Base-by-base conservation (phyloP, 1,140 invertebrate genomes). In the Neodiprion virginianus region DNA sequence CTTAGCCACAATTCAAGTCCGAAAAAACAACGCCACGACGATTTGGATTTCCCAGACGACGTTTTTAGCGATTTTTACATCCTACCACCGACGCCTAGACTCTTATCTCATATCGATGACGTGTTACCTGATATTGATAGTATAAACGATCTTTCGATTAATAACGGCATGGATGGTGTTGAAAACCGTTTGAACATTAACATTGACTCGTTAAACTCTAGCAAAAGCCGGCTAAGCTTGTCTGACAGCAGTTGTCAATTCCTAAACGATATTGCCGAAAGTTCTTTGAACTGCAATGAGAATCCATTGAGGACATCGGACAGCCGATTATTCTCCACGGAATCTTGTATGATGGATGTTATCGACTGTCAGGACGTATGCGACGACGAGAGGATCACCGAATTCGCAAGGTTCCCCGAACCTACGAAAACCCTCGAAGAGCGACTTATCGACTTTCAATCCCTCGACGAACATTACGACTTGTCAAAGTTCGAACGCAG, bases 31-130 rank as follows among this genome's bases (percentile, higher is more conserved):
- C 85, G 88, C 84, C 83, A 86, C 82, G 79, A 89, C 74, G 82
- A 88, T 72, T 78, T 86, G 7, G 85, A 87, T 70, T 77, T 87
- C 21, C 85, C 84, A 68, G 87, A 86, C 53, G 82, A 87, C 47
- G 83, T 87, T 0, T 87, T 86, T 80, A 93, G 91, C 48, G 92
- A 94, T 77, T 93, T 94, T 78, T 94, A 94, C 82, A 92, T 94
- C 84, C 72, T 88, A 8, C 92, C 93, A 67, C 91, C 92, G 0
- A 93, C 92, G 0, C 92, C 93, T 11, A 88, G 92, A 68, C 87
- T 94, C 76, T 86, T 94, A 67, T 92, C 93, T 7, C 91, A 92
- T 67, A 92, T 93, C 50, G 92, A 93, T 80, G 88, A 89, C 73
- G 85, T 84, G 12, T 71, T 48, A 14, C 72, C 72, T 40, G 65